Evolutionary conservation across 2,888 invertebrate species (phyloP).

Genomic region (Dryobotodes eremita): DNA sequence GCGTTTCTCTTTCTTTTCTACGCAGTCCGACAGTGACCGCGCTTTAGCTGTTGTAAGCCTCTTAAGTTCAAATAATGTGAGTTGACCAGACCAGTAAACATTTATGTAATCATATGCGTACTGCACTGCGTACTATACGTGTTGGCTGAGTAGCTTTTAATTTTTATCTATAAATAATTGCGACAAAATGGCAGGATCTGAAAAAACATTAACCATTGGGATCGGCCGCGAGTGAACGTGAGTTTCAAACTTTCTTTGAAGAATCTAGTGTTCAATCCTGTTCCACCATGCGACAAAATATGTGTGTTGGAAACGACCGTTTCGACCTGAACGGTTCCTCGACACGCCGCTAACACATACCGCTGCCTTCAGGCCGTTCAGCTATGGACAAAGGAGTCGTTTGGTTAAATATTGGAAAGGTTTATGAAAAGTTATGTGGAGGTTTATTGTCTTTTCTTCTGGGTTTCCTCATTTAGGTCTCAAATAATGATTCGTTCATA

Average conservation of each 20-base stretch:
- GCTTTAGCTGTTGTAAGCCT: too few species aligned
- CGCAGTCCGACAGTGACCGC: too few species aligned
- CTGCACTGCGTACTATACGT: background rate
- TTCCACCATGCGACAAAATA: background rate
- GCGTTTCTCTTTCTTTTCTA: too few species aligned
- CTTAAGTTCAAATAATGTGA: background rate
- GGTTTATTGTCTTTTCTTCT: background rate
- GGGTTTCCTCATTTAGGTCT: background rate
- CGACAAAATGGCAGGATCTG: background rate
- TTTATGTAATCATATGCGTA: background rate
- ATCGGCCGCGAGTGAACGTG: background rate
- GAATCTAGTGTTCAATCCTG: background rate
- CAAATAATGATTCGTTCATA: background rate
- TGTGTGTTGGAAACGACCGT: slow-evolving; percentile 68
- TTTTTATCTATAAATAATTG: background rate
- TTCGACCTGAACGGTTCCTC: slow-evolving; percentile 74
- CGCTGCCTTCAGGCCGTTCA: slow-evolving; percentile 72
- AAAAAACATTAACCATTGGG: background rate
- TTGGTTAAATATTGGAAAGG: slow-evolving; percentile 25
- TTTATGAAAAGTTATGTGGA: background rate
- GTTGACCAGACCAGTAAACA: background rate
- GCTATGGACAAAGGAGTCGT: slow-evolving; percentile 73
- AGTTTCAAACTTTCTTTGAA: background rate
- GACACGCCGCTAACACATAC: slow-evolving; percentile 65
- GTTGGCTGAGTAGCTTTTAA: background rate